Conservation (phyloP, 2,113 vertebrate genomes). For the Sinosuthora webbiana region DNA sequence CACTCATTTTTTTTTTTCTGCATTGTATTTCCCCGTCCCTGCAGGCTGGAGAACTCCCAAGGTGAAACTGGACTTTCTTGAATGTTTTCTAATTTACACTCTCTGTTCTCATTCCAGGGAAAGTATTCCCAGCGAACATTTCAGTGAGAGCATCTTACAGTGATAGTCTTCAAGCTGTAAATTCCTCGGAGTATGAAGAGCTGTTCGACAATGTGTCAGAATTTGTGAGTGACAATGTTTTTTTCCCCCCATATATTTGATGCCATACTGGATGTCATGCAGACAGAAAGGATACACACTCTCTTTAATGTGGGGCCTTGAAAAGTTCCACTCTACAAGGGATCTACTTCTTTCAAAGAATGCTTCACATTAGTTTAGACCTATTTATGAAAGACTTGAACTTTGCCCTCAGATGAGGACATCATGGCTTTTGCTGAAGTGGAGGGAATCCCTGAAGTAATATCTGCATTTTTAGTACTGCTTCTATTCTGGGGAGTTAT, state of each 20-base stretch:
- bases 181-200: accelerated
- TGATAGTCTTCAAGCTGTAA: accelerated
- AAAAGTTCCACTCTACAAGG: not conserved
- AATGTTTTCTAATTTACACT: not conserved
- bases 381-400: not conserved
- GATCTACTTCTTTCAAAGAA: not conserved
- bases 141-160: accelerated
- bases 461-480: not conserved
- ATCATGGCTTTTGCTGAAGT: not conserved
- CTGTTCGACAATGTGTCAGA: accelerated
- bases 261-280: not conserved
- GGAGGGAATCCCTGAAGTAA: not conserved
- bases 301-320: not conserved
- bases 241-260: not conserved
- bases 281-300: not conserved
- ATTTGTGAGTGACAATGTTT: conserved; percentile 51
- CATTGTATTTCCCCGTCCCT: not conserved
- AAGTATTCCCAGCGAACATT: not conserved
- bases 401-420: not conserved
- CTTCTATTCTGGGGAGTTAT: not conserved
- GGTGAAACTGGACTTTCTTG: not conserved
- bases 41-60: not conserved
- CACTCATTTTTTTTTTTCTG: not conserved
- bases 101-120: conserved; percentile 61
- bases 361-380: not conserved